A percentile compares a stretch with the other conserved stretches of the same genome.
Evolutionary conservation across 2,113 vertebrate species (phyloP).

Genomic region (Podiceps cristatus): DNA sequence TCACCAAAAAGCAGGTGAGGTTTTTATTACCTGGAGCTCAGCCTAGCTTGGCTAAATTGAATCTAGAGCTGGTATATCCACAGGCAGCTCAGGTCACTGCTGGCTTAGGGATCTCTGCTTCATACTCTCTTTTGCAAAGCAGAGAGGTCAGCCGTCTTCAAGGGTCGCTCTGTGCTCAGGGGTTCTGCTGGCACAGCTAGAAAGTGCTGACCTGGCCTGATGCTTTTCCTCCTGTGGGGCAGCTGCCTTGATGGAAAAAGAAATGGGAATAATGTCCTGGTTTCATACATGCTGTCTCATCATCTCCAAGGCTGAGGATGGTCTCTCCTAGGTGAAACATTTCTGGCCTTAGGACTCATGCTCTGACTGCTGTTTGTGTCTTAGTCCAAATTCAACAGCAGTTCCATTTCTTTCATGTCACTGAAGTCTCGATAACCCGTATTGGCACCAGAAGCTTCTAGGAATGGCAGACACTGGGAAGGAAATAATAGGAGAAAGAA

Average conservation of each 20-base stretch:
- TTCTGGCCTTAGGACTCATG: background rate
- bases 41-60: background rate
- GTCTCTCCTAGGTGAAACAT: background rate
- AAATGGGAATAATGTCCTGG: background rate
- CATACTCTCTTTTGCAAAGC: background rate
- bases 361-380: background rate
- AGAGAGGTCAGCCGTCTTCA: too few species aligned
- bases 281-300: background rate
- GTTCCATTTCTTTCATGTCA: background rate
- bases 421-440: background rate
- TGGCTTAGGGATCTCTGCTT: background rate
- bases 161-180: background rate
- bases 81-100: background rate
- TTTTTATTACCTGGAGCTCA: background rate
- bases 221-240: background rate
- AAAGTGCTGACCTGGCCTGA: background rate
- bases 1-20: background rate
- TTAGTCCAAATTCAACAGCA: background rate
- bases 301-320: background rate
- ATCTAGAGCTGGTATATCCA: background rate
- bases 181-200: background rate
- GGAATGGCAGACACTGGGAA: background rate
- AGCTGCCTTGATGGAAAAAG: background rate
- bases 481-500: conserved; percentile 18
- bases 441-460: conserved; percentile 5